Evolutionary conservation across 2,888 invertebrate species (phyloP).

Genomic region (Cerastoderma edule): DNA sequence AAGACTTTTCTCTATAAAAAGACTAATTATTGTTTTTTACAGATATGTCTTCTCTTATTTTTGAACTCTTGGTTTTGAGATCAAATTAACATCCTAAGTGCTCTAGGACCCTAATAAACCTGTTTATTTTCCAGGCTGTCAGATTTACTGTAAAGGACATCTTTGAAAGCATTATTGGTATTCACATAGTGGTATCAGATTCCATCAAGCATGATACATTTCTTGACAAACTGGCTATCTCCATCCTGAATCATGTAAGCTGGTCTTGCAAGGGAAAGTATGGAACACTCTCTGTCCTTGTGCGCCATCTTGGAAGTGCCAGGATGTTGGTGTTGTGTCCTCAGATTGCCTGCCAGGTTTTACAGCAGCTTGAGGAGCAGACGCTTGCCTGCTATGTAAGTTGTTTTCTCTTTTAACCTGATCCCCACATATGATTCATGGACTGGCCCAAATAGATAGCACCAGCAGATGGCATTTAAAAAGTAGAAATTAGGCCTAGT

Average conservation of each 20-base stretch:
- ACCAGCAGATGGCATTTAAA: too few relatives aligned
- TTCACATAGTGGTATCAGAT: conserved; percentile 63
- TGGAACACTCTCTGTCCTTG: conserved; percentile 77
- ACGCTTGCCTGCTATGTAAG: conserved; percentile 84
- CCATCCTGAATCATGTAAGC: conserved; percentile 73
- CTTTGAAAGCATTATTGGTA: conserved; percentile 79
- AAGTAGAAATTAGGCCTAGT: too few relatives aligned
- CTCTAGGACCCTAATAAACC: too few relatives aligned
- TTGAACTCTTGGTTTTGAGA: too few relatives aligned
- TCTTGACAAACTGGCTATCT: conserved; percentile 62
- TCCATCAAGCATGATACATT: conserved; percentile 63
- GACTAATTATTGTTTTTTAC: too few relatives aligned
- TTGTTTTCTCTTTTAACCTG: conserved; percentile 30
- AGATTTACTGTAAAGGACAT: conserved; percentile 79
- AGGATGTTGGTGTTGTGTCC: conserved; percentile 82
- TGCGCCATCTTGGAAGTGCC: conserved; percentile 84
- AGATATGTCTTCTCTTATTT: too few relatives aligned
- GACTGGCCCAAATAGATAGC: too few relatives aligned
- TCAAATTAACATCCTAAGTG: too few relatives aligned
- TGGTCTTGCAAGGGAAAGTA: conserved; percentile 82
- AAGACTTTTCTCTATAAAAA: too few relatives aligned
- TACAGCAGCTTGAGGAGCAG: conserved; percentile 82
- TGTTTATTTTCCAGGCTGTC: conserved; percentile 78
- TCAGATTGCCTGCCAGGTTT: conserved; percentile 81
- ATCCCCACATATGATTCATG: background rate